A percentile compares a stretch with the other conserved stretches of the same genome.
phyloP scores from a whole-genome alignment of 2,888 invertebrate genomes.

The Patella pellucida region DNA sequence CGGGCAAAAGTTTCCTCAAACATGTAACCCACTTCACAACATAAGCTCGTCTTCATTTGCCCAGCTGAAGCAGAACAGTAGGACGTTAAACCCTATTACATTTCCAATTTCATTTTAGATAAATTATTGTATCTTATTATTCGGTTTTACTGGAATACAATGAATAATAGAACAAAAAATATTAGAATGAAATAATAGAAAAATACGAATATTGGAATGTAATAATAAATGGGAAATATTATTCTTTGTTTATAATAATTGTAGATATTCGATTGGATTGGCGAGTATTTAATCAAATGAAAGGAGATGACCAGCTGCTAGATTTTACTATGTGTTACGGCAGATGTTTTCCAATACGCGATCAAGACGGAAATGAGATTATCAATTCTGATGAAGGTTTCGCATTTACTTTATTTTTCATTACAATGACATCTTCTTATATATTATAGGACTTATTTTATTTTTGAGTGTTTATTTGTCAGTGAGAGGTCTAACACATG shows the following conservation, averaged over 20 bases:
- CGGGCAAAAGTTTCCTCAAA: no score
- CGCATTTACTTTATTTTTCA: slow-evolving; percentile 11
- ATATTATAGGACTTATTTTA: no score
- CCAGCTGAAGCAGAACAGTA: no score
- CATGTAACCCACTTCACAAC: no score
- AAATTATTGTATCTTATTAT: not conserved
- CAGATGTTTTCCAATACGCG: slow-evolving; percentile 59
- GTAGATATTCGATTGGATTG: slow-evolving; percentile 68
- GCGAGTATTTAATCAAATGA: slow-evolving; percentile 55
- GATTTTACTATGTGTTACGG: slow-evolving; percentile 64
- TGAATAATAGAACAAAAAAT: not conserved
- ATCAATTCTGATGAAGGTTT: slow-evolving; percentile 46
- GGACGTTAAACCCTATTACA: no score
- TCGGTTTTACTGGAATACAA: not conserved
- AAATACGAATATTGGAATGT: not conserved
- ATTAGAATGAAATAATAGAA: not conserved
- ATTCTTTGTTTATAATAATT: no score
- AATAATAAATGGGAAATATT: no score
- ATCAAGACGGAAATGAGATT: slow-evolving; percentile 59
- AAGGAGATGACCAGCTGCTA: slow-evolving; percentile 55
- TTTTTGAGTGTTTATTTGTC: no score
- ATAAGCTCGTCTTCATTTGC: no score
- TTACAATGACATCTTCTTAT: not conserved
- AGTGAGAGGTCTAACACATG: no score
- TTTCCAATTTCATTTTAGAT: no score